These are phyloP conservation scores for Phyllostomus hastatus DNA, from an alignment of 2,113 vertebrate species.

Conservation along the genomic window DNA sequence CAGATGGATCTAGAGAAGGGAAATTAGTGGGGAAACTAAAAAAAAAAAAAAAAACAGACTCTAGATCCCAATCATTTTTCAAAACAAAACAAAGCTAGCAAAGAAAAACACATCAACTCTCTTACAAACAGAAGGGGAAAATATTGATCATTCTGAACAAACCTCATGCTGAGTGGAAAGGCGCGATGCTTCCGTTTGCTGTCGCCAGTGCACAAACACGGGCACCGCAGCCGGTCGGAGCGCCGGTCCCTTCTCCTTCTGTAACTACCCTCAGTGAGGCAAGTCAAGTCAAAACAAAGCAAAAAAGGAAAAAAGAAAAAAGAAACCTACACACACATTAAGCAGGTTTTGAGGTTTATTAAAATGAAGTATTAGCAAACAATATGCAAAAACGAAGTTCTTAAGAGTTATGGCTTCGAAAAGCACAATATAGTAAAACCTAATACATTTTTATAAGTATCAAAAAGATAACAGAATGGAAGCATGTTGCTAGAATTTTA, in stretches of 20 bases:
- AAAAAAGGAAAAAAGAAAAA: neutral
- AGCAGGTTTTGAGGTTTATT: constrained; percentile 78
- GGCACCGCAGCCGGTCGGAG: neutral
- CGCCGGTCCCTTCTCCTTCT: neutral
- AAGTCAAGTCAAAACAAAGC: neutral
- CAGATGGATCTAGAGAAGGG: neutral
- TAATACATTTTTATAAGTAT: constrained; percentile 77
- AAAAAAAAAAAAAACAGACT: neutral
- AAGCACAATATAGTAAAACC: constrained; percentile 80
- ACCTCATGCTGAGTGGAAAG: neutral
- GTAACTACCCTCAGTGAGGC: neutral
- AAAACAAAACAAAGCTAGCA: neutral
- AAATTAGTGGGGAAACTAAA: neutral
- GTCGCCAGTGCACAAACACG: neutral
- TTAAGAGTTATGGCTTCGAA: constrained; percentile 78
- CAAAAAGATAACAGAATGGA: constrained; percentile 77
- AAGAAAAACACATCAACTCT: neutral
- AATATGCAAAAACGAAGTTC: constrained; percentile 79
- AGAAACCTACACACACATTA: neutral
- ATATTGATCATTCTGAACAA: neutral
- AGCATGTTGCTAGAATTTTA: constrained; percentile 75
- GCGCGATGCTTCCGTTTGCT: neutral
- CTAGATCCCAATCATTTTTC: neutral
- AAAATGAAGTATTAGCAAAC: constrained; percentile 82
- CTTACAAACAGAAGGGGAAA: neutral